A percentile compares a stretch with the other conserved stretches of the same genome.
Conservation (phyloP, 2,113 vertebrate genomes). For the Daubentonia madagascariensis region DNA sequence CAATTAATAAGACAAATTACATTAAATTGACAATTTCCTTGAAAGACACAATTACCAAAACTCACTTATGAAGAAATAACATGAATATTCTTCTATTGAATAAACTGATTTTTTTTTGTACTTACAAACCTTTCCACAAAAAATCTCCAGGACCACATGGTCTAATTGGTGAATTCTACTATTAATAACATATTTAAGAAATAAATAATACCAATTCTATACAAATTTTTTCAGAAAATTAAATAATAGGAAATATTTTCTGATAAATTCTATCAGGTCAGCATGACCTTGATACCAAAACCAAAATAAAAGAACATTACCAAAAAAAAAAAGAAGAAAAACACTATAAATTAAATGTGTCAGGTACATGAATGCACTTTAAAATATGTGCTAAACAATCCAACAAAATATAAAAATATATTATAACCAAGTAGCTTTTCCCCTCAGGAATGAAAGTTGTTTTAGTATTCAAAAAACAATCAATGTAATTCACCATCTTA, state of each 20-base stretch:
- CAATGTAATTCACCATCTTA: neutral
- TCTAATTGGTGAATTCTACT: neutral
- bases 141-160: neutral
- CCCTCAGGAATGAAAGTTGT: neutral
- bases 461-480: neutral
- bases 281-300: neutral
- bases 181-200: neutral
- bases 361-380: neutral
- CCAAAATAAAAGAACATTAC: neutral
- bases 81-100: neutral
- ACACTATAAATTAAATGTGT: neutral
- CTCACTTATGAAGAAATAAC: neutral
- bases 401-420: neutral
- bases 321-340: no score
- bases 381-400: neutral
- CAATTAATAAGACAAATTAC: neutral
- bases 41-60: neutral
- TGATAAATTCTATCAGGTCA: neutral
- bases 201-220: neutral
- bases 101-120: neutral
- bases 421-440: neutral
- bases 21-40: neutral
- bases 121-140: neutral
- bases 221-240: neutral
- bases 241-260: neutral